A percentile compares a stretch with the other conserved stretches of the same genome.
Evolutionary conservation across 2,113 vertebrate genomes (phyloP).

Genomic region (Noturus placidus): DNA sequence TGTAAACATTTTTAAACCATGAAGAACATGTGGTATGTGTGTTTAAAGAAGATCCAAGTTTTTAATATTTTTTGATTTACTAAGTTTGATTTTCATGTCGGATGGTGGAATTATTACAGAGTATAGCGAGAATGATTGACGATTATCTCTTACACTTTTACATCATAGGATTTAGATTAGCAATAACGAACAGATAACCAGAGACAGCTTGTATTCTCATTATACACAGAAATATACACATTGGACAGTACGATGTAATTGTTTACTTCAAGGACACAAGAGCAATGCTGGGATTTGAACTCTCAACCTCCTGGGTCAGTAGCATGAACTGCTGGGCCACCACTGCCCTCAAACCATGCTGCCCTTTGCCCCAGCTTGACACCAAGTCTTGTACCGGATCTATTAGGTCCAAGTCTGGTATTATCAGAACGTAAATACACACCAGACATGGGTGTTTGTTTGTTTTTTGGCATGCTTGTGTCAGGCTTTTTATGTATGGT

Average conservation of each 20-base stretch:
- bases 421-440: not conserved
- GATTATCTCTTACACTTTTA: not conserved
- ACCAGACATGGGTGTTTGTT: not conserved
- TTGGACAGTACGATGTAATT: not conserved
- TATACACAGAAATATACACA: not conserved
- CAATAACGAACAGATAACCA: not conserved
- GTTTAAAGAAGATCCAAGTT: conserved; percentile 1
- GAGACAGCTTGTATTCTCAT: not conserved
- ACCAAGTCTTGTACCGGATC: too few relatives aligned
- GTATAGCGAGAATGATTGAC: not conserved
- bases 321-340: too few relatives aligned
- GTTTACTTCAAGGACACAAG: not conserved
- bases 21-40: not conserved
- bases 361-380: too few relatives aligned
- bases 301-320: too few relatives aligned
- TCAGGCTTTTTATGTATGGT: not conserved
- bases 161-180: not conserved
- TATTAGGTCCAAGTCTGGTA: not conserved
- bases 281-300: not conserved
- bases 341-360: too few relatives aligned
- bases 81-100: not conserved
- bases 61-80: conserved; percentile 11
- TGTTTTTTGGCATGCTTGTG: not conserved
- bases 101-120: not conserved
- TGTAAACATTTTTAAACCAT: too few relatives aligned